A percentile compares a stretch with the other conserved stretches of the same genome.
Conservation (phyloP, 2,797 vertebrate genomes). For the Takifugu ocellatus region DNA sequence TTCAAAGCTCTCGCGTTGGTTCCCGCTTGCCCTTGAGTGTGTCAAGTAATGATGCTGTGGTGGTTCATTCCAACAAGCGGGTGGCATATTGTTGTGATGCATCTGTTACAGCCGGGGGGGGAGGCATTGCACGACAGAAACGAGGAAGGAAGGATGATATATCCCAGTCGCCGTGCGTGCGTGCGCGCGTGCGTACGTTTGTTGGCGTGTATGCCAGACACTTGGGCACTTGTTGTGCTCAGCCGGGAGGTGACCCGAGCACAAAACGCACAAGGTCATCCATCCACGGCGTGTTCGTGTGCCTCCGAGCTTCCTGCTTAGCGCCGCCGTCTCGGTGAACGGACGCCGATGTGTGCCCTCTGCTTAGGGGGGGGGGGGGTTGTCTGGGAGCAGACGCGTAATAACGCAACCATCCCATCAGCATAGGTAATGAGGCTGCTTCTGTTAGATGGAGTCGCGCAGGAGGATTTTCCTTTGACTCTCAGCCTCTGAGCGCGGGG, state of each 20-base stretch:
- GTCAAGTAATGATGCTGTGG: conserved; percentile 51
- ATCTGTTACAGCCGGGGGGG: conserved; percentile 25
- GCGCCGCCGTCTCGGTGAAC: too few species aligned
- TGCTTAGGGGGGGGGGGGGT: conserved; percentile 13
- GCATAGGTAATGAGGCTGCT: conserved; percentile 39
- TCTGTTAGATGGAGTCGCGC: conserved; percentile 21
- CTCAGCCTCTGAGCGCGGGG: conserved; percentile 38
- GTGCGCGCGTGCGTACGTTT: conserved; percentile 21
- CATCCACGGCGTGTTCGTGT: conserved; percentile 9
- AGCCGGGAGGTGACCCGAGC: conserved; percentile 52
- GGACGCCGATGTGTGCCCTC: conserved; percentile 30
- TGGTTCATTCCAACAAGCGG: conserved; percentile 57
- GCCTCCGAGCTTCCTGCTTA: too few species aligned
- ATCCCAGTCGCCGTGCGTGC: conserved; percentile 40
- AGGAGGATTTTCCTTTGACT: conserved; percentile 24
- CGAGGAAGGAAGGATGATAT: conserved; percentile 26
- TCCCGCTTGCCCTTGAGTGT: conserved; percentile 74
- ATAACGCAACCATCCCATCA: conserved; percentile 46
- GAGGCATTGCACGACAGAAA: conserved; percentile 21
- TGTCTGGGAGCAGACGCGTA: conserved; percentile 56
- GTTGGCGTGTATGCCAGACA: conserved; percentile 19
- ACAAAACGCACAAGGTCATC: conserved; percentile 66
- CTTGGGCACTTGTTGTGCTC: conserved; percentile 73
- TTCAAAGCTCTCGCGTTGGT: conserved; percentile 61
- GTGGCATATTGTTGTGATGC: conserved; percentile 28